Conservation (phyloP, 2,888 invertebrate genomes). For the Melikaiella ostensackeni region DNA sequence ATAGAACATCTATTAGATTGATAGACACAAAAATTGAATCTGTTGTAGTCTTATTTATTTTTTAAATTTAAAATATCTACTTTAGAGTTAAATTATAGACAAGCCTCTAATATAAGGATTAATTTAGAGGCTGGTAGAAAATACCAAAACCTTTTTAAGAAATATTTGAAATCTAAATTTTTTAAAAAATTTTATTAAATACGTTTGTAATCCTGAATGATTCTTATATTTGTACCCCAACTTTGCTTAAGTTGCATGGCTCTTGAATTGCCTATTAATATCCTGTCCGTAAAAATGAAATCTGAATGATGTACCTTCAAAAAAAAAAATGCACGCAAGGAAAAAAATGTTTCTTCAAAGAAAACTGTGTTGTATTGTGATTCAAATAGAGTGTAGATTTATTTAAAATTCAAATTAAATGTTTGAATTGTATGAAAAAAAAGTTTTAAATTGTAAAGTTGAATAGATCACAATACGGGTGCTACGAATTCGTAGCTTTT, state of each 20-base stretch:
- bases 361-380: background rate
- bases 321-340: conserved; percentile 8
- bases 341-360: background rate
- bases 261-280: background rate
- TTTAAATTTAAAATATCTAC: no score
- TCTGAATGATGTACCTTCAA: background rate
- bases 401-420: background rate
- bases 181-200: background rate
- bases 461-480: background rate
- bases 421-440: background rate
- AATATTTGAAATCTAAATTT: background rate
- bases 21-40: background rate
- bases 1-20: background rate
- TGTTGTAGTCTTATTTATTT: background rate
- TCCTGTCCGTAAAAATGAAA: background rate
- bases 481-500: conserved; percentile 34
- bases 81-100: background rate
- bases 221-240: background rate
- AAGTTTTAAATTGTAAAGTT: background rate
- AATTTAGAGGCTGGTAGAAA: background rate
- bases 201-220: background rate
- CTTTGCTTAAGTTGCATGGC: conserved; percentile 29
- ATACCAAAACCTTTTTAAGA: no score
- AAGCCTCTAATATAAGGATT: background rate
- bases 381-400: background rate